Evolutionary conservation across 2,888 invertebrate genomes (phyloP).

Genomic region (Tiliacea aurago): DNA sequence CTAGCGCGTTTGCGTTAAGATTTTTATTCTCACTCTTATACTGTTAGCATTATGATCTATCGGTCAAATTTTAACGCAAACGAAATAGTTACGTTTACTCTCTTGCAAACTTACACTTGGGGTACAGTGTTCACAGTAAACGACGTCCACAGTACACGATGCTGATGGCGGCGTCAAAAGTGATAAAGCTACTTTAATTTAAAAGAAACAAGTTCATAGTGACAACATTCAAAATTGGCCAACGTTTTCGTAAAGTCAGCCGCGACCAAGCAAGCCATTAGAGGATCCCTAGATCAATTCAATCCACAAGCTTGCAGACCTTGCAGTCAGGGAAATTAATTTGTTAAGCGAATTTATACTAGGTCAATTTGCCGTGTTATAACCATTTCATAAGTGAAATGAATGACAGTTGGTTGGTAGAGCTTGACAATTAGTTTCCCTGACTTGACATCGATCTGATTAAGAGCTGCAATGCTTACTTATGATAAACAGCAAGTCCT

Average conservation of each 20-base stretch:
- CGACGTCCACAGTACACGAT: background rate
- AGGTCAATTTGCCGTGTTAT: no score
- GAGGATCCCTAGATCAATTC: background rate
- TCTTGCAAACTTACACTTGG: no score
- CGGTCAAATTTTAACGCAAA: no score
- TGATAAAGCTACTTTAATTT: background rate
- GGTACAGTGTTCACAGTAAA: background rate
- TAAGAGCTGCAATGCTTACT: conserved; percentile 71
- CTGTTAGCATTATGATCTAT: no score
- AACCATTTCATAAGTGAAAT: no score
- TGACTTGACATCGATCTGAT: background rate
- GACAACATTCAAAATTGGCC: background rate
- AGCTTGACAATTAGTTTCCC: no score
- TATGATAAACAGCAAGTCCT: conserved; percentile 93
- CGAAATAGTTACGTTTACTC: no score
- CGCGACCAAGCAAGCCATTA: background rate
- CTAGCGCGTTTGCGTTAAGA: no score
- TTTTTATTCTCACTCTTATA: no score
- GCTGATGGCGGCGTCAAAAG: background rate
- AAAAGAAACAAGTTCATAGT: background rate
- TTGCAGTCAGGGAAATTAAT: background rate
- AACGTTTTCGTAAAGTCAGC: background rate
- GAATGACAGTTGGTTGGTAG: no score
- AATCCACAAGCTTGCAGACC: background rate
- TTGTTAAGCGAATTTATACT: no score